Percentiles rank a stretch among this genome's conserved stretches.
phyloP scores from a whole-genome alignment of 2,113 vertebrate genomes.

The Gasterosteus nipponicus region DNA sequence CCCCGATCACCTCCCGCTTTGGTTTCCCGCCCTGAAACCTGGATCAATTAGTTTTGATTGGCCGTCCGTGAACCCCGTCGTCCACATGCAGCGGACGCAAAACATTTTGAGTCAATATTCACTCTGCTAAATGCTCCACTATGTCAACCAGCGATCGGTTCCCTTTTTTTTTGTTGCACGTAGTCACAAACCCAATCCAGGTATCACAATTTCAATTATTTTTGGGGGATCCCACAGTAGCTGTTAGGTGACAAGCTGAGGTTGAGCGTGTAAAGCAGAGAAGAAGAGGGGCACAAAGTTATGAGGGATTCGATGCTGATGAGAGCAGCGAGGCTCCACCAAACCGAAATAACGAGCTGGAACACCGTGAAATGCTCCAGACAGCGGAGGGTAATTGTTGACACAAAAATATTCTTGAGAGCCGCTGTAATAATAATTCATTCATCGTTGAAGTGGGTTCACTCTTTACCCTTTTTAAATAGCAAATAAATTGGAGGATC shows the following conservation, averaged over 20 bases:
- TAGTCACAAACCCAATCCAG: not conserved
- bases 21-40: not conserved
- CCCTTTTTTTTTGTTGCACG: not conserved
- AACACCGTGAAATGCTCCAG: not conserved
- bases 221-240: too few species aligned
- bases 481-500: too few species aligned
- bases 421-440: not conserved
- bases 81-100: not conserved
- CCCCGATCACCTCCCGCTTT: not conserved
- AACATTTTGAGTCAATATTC: not conserved
- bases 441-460: not conserved
- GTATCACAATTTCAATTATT: too few species aligned
- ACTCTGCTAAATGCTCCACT: not conserved
- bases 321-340: not conserved
- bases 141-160: not conserved
- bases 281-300: too few species aligned
- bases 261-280: too few species aligned
- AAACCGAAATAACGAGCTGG: not conserved
- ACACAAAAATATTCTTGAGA: not conserved
- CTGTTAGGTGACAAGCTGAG: too few species aligned
- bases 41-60: not conserved
- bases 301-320: not conserved
- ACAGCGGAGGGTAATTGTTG: not conserved
- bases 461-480: too few species aligned
- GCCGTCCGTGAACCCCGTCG: too few species aligned